Conservation (phyloP, 2,888 invertebrate genomes). For the Agriotes lineatus region DNA sequence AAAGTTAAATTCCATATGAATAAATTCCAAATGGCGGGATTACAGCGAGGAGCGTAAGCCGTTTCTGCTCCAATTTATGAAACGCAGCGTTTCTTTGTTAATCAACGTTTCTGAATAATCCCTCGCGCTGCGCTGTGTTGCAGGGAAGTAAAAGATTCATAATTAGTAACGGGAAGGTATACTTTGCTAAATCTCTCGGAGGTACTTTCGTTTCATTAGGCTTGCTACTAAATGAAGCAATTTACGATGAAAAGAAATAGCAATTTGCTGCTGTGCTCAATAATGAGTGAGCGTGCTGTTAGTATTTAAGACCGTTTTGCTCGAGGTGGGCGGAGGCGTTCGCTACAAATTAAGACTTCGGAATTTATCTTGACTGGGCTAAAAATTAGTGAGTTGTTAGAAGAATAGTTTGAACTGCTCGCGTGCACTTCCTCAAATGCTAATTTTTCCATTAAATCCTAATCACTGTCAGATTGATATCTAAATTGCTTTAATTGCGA, state of each 20-base stretch:
- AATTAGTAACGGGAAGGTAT: constrained; percentile 49
- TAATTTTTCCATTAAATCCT: constrained; percentile 9
- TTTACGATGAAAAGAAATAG: constrained; percentile 59
- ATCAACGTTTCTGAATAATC: constrained; percentile 49
- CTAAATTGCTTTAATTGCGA: constrained; percentile 7
- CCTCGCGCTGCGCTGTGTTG: constrained; percentile 42
- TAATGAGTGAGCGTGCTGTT: constrained; percentile 50
- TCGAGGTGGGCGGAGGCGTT: constrained; percentile 12
- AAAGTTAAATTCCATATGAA: not conserved
- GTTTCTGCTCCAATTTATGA: constrained; percentile 43
- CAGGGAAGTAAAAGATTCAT: constrained; percentile 51
- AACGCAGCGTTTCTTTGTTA: constrained; percentile 46
- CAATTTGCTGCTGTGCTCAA: constrained; percentile 56
- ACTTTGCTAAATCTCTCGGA: constrained; percentile 49
- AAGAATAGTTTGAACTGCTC: not conserved
- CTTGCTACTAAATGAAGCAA: constrained; percentile 58
- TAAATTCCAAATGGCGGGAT: constrained; percentile 2
- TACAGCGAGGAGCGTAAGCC: constrained; percentile 35
- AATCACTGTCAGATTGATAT: not conserved
- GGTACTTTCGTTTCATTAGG: constrained; percentile 52
- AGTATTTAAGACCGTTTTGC: constrained; percentile 27
- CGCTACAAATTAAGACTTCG: constrained; percentile 25
- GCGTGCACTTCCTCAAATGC: constrained; percentile 9
- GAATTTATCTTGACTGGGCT: constrained; percentile 15
- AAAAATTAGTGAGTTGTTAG: too few species aligned